phyloP scores from a whole-genome alignment of 2,797 vertebrate species.

The Sardinella longiceps region DNA sequence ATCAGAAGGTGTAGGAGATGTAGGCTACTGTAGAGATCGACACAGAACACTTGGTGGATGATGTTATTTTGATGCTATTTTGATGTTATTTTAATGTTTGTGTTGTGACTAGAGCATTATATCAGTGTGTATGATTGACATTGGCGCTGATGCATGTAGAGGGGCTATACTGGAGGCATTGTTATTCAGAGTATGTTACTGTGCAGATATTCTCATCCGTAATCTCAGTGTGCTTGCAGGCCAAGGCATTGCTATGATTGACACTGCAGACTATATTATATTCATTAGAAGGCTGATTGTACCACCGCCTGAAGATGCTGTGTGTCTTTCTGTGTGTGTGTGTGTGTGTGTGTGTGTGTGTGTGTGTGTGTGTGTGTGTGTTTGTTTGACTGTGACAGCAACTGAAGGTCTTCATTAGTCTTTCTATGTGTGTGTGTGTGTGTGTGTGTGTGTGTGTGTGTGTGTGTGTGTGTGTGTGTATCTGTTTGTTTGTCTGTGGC shows the following conservation, averaged over 20 bases:
- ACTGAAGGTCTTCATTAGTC: not conserved
- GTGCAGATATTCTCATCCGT: not conserved
- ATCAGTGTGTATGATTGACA: not conserved
- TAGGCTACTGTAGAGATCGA: no score
- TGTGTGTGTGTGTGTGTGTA: not conserved
- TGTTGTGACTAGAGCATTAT: not conserved
- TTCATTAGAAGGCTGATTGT: not conserved
- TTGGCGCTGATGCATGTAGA: not conserved
- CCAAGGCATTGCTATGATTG: not conserved
- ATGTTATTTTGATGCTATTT: not conserved
- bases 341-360: conserved; percentile 19
- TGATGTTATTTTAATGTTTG: not conserved
- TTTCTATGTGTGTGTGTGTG: not conserved
- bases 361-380: not conserved
- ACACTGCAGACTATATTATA: not conserved
- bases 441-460: conserved; percentile 7
- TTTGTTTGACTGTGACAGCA: no score
- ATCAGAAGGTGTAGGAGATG: not conserved
- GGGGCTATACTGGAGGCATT: not conserved
- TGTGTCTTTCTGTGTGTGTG: conserved; percentile 21
- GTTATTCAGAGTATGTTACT: not conserved
- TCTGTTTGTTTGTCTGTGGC: not conserved
- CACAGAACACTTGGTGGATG: not conserved
- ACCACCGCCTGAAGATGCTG: not conserved
- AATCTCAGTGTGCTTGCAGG: not conserved